Evolutionary conservation across 2,888 invertebrate genomes (phyloP).

Genomic region (Blastobasis adustella): DNA sequence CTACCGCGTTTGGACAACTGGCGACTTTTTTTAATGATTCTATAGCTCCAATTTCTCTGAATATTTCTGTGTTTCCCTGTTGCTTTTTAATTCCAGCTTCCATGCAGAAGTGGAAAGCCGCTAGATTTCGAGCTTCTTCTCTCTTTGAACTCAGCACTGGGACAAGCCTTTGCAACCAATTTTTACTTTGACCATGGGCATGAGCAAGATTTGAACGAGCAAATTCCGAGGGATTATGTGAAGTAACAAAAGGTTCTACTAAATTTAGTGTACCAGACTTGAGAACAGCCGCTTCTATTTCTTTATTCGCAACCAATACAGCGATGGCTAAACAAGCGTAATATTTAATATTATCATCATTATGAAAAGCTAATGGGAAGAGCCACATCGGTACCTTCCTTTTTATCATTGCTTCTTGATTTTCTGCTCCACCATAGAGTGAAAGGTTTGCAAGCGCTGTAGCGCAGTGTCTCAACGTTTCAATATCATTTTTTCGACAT

Average conservation of each 20-base stretch:
- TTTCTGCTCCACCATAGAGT: slow-evolving; percentile 96
- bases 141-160: slow-evolving; percentile 95
- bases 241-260: slow-evolving; percentile 96
- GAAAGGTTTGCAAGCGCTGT: slow-evolving; percentile 97
- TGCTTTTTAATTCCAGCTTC: slow-evolving; percentile 98
- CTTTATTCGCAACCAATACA: slow-evolving; percentile 96
- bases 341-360: slow-evolving; percentile 97
- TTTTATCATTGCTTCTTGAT: slow-evolving; percentile 98
- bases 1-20: slow-evolving; percentile 97
- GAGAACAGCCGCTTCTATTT: slow-evolving; percentile 96
- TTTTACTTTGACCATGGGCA: slow-evolving; percentile 96
- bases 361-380: slow-evolving; percentile 96
- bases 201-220: slow-evolving; percentile 93
- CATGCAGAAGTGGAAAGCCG: slow-evolving; percentile 99
- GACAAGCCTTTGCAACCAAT: slow-evolving; percentile 94
- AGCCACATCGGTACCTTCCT: slow-evolving; percentile 96
- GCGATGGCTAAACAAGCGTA: slow-evolving; percentile 99
- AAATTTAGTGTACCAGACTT: slow-evolving; percentile 97
- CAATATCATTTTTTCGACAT: slow-evolving; percentile 93
- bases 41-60: slow-evolving; percentile 95
- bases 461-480: slow-evolving; percentile 95
- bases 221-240: slow-evolving; percentile 96
- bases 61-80: slow-evolving; percentile 92
- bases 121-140: slow-evolving; percentile 96
- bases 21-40: slow-evolving; percentile 97